phyloP scores from a whole-genome alignment of 2,113 vertebrate genomes.

The Acrocephalus arundinaceus region DNA sequence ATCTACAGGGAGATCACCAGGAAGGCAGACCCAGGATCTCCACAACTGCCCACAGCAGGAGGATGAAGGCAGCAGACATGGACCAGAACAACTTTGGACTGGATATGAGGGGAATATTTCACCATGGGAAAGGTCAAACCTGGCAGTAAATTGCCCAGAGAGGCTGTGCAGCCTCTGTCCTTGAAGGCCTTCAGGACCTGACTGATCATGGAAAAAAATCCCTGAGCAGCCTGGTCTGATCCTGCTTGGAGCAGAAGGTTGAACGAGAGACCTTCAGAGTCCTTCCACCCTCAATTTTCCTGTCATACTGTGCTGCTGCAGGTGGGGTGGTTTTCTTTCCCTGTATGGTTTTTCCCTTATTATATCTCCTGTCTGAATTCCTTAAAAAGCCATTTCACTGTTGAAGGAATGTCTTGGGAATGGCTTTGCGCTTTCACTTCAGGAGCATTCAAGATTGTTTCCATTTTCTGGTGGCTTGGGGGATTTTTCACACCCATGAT shows the following conservation, averaged over 20 bases:
- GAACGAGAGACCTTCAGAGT: not conserved
- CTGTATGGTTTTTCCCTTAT: not conserved
- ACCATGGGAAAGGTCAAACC: not conserved
- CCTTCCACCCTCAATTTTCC: not conserved
- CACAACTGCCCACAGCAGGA: not conserved
- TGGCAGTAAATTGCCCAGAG: not conserved
- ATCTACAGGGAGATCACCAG: not conserved
- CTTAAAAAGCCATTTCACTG: not conserved
- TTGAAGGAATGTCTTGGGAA: conserved; percentile 43
- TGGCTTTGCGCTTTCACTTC: conserved; percentile 23
- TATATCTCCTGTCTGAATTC: conserved; percentile 1
- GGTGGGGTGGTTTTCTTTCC: not conserved
- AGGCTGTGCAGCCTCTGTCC: not conserved
- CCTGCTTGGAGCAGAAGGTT: not conserved
- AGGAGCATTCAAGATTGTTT: conserved; percentile 28
- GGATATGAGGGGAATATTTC: not conserved
- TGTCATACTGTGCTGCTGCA: not conserved
- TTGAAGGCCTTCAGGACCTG: not conserved
- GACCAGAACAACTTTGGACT: not conserved
- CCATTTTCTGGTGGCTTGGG: conserved; percentile 40
- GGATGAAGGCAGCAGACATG: accelerated
- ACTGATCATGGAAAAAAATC: not conserved
- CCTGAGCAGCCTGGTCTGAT: not conserved
- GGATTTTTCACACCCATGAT: conserved; percentile 21
- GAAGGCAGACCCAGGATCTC: not conserved